phyloP scores from a whole-genome alignment of 2,797 vertebrate genomes.

The Cygnus olor region DNA sequence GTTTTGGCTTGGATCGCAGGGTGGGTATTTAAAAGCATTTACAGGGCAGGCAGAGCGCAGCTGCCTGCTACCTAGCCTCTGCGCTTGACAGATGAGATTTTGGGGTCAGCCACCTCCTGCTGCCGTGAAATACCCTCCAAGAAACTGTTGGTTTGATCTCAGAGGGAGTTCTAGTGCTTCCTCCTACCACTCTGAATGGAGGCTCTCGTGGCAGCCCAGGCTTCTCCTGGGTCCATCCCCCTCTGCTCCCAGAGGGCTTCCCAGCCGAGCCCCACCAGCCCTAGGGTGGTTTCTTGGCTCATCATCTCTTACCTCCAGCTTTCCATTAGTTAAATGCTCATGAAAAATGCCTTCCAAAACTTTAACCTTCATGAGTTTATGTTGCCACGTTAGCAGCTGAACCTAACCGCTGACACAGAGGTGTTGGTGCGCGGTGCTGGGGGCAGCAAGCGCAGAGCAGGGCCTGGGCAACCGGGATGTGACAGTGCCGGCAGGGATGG shows the following conservation, averaged over 20 bases:
- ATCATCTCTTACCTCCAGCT: neutral
- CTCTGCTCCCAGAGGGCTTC: neutral
- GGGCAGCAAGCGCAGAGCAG: neutral
- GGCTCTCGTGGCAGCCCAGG: neutral
- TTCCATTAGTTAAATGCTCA: neutral
- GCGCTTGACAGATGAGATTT: rapidly evolving
- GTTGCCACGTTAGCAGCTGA: too few species aligned
- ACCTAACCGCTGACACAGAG: too few species aligned
- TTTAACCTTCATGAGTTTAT: neutral
- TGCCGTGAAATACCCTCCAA: neutral
- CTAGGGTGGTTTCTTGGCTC: neutral
- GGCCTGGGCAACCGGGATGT: neutral
- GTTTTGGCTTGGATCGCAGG: neutral
- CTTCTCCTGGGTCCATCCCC: rapidly evolving
- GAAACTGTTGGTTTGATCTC: rapidly evolving
- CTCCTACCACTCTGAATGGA: rapidly evolving
- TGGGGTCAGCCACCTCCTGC: neutral
- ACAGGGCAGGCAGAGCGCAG: neutral
- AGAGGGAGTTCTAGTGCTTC: neutral
- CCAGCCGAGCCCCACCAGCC: neutral
- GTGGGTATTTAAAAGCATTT: rapidly evolving
- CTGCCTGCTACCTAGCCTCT: rapidly evolving
- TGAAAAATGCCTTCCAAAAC: neutral
- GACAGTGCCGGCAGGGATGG: neutral
- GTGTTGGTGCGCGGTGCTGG: neutral